Percentiles rank a stretch among this genome's conserved stretches.
These are phyloP conservation scores for Hassar affinis DNA, from an alignment of 2,113 vertebrate species.

Conservation along the genomic window DNA sequence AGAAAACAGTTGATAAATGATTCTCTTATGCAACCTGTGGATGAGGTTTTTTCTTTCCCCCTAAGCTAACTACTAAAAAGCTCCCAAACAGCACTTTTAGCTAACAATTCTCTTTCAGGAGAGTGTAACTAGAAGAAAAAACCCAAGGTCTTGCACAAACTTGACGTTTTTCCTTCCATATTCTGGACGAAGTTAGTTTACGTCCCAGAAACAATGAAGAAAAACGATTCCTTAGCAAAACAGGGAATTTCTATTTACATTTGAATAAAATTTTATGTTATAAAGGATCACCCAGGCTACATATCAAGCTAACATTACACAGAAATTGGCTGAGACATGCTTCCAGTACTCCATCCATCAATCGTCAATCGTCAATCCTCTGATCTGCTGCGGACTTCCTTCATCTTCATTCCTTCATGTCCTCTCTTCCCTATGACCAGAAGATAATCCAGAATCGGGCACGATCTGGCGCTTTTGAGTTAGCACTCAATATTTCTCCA, in stretches of 20 bases:
- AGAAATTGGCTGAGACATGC: slow-evolving; percentile 23
- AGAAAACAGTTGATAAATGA: not conserved
- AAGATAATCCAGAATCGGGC: slow-evolving; percentile 24
- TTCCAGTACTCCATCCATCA: slow-evolving; percentile 23
- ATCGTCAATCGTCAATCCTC: not conserved
- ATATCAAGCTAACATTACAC: slow-evolving; percentile 32
- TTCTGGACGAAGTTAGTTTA: not conserved
- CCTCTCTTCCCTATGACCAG: slow-evolving; percentile 27
- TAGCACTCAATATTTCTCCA: slow-evolving; percentile 36
- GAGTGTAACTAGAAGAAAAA: slow-evolving; percentile 1
- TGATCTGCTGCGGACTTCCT: slow-evolving; percentile 28
- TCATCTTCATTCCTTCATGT: slow-evolving; percentile 39
- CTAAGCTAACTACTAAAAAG: not conserved
- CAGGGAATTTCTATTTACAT: not conserved
- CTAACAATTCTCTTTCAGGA: not conserved
- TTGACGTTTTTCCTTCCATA: not conserved
- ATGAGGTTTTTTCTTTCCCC: not conserved
- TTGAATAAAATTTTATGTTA: not conserved
- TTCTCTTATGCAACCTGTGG: not conserved
- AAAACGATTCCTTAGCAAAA: not conserved
- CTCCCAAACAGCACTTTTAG: not conserved
- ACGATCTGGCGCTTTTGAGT: slow-evolving; percentile 22
- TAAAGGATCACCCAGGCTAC: slow-evolving; percentile 3
- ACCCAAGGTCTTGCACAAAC: not conserved
- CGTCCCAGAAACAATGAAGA: not conserved